Percentiles rank a stretch among this genome's conserved stretches.
Evolutionary conservation across 2,113 vertebrate species (phyloP).

Genomic region (Hucho hucho): DNA sequence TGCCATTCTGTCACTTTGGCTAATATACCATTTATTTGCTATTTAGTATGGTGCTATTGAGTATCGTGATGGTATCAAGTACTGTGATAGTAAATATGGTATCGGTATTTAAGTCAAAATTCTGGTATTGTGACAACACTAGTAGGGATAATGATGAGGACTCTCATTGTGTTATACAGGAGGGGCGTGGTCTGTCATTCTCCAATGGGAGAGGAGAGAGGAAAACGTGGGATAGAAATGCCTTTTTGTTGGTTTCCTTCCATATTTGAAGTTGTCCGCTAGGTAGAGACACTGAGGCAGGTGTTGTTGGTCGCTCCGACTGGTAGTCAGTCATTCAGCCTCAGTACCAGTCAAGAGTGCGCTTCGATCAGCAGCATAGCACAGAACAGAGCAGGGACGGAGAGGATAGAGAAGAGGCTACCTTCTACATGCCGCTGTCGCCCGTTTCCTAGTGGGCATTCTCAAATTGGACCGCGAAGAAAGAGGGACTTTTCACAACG

Average conservation of each 20-base stretch:
- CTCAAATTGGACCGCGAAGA: too few relatives aligned
- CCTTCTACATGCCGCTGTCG: conserved; percentile 2
- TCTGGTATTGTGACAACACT: background rate
- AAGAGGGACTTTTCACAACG: background rate
- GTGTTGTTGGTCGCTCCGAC: background rate
- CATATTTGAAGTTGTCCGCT: background rate
- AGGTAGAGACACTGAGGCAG: background rate
- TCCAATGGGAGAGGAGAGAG: background rate
- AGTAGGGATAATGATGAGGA: background rate
- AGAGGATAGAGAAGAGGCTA: background rate
- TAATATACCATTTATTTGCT: too few relatives aligned
- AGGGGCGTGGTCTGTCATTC: background rate
- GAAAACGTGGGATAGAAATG: background rate
- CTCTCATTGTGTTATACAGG: background rate
- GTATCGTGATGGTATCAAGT: too few relatives aligned
- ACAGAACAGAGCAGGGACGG: background rate
- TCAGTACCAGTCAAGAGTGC: conserved; percentile 9
- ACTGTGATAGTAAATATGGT: too few relatives aligned
- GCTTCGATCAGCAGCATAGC: background rate
- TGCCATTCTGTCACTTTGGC: too few relatives aligned
- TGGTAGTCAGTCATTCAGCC: background rate
- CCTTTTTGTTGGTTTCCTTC: background rate
- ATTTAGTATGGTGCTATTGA: too few relatives aligned
- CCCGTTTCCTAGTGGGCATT: background rate
- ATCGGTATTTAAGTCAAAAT: background rate